Evolutionary conservation across 2,888 invertebrate genomes (phyloP), one percentile per base, ranked within the genome.

Genomic region (Lapara coniferarum): DNA sequence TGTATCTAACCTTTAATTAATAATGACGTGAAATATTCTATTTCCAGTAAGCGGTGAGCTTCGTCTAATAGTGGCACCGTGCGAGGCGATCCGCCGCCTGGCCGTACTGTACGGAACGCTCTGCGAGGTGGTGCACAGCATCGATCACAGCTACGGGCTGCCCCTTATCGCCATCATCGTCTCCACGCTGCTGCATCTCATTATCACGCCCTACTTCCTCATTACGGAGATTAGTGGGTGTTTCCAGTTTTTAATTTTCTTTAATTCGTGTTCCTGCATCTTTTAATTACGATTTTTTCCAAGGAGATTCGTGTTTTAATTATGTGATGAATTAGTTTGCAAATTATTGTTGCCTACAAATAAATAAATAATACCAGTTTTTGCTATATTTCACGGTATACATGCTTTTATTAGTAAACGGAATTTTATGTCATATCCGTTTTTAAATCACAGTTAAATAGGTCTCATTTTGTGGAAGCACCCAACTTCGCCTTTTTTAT

Each of bases 191-290:
- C 86, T 95, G 71, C 95, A 95, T 73, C 86, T 95, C 4, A 94
- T 95, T 19, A 95, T 95, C 25, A 95, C 95, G 0, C 95, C 95
- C 0, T 95, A 95, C 81, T 95, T 95, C 81, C 80, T 95, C 25
- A 95, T 95, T 72, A 89, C 94, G 88, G 94, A 95, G 74, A 89
- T 94, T 10, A 90, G 93, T 92, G 69, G 89, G 90, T 87, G 4
- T 13, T 66, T 16, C 10, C n/a, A 10, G 7, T 6, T 13, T 12
- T 63, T 44, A 44, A 12, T 14, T 2, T n/a, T 63, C 14, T 12
- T 5, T 52, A 5, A 2, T 53, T 10, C 30, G 14, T 10, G n/a
- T 37, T 19, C 49, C 10, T n/a, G 1, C 52, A 56, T 13, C 37
- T 37, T 37, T 7, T 37, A 5, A 37, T 37, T 25, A 2, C 25